Conservation (phyloP, 2,797 vertebrate species). For the Hydrophis major region DNA sequence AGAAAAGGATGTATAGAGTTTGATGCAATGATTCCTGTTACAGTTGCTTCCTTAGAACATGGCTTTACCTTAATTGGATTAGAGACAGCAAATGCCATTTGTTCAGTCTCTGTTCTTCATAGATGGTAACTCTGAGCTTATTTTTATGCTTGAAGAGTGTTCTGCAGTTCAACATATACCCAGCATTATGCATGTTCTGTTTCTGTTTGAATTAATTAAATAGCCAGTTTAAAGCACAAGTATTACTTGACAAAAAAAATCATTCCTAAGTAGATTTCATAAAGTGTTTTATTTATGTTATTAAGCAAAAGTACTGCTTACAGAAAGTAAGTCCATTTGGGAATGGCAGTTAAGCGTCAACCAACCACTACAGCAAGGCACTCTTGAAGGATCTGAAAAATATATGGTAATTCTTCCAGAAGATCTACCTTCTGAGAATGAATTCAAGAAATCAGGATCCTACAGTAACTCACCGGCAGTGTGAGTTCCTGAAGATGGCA, state of each 20-base stretch:
- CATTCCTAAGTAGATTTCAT: slow-evolving; percentile 36
- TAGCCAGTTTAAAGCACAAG: slow-evolving; percentile 39
- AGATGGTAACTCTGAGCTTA: slow-evolving; percentile 28
- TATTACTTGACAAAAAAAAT: slow-evolving; percentile 47
- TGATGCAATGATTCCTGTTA: background rate
- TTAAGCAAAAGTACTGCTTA: slow-evolving; percentile 45
- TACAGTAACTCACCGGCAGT: background rate
- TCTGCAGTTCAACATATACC: slow-evolving; percentile 52
- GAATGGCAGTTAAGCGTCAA: slow-evolving; percentile 18
- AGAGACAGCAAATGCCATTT: background rate
- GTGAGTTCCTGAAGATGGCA: background rate
- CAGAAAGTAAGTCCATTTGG: slow-evolving; percentile 42
- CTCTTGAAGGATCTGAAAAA: slow-evolving; percentile 5
- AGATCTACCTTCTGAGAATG: slow-evolving; percentile 30
- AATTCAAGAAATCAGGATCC: slow-evolving; percentile 36
- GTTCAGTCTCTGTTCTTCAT: slow-evolving; percentile 13
- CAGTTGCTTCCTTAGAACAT: background rate
- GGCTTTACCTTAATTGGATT: background rate
- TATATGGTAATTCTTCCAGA: slow-evolving; percentile 14
- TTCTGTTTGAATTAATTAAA: slow-evolving; percentile 32
- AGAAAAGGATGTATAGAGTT: background rate
- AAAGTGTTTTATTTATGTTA: slow-evolving; percentile 48
- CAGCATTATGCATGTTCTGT: slow-evolving; percentile 53
- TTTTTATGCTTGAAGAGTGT: slow-evolving; percentile 59
- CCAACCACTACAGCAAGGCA: slow-evolving; percentile 27